Conservation (phyloP, 2,888 invertebrate species). For the Dromius quadrimaculatus region DNA sequence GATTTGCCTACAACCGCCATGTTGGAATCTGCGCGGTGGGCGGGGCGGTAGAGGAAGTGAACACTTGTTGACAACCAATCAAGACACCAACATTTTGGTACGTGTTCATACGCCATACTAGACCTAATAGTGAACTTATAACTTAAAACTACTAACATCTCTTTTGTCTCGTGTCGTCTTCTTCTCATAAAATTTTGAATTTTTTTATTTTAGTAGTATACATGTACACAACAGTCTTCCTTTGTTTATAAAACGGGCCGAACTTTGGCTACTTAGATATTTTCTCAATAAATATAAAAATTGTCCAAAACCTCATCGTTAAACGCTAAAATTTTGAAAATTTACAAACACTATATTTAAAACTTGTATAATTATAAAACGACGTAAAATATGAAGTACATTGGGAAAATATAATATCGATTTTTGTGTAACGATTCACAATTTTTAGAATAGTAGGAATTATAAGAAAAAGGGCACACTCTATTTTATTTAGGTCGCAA, state of each 20-base stretch:
- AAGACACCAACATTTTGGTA: constrained; percentile 15
- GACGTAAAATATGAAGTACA: constrained; percentile 51
- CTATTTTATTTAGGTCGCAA: too few species aligned
- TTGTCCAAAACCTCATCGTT: constrained; percentile 64
- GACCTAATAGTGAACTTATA: constrained; percentile 37
- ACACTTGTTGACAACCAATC: constrained; percentile 30
- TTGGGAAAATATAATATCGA: constrained; percentile 52
- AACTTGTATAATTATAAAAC: constrained; percentile 53
- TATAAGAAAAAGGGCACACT: constrained; percentile 28
- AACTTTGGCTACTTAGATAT: constrained; percentile 68
- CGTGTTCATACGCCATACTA: constrained; percentile 38
- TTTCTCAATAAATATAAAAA: constrained; percentile 59
- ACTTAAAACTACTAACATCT: constrained; percentile 36
- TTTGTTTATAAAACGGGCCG: constrained; percentile 73
- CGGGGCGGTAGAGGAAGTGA: constrained; percentile 21
- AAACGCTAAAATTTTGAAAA: constrained; percentile 63
- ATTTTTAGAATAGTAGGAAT: constrained; percentile 44
- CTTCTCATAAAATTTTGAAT: constrained; percentile 62
- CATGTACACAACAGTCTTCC: constrained; percentile 77
- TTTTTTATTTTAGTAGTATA: constrained; percentile 64
- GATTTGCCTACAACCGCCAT: too few species aligned
- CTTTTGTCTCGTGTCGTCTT: constrained; percentile 12
- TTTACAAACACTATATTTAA: constrained; percentile 59
- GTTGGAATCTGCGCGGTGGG: constrained; percentile 17
- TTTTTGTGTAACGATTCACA: constrained; percentile 33